phyloP scores from a whole-genome alignment of 1,140 invertebrate genomes.

The Bombus picipes region DNA sequence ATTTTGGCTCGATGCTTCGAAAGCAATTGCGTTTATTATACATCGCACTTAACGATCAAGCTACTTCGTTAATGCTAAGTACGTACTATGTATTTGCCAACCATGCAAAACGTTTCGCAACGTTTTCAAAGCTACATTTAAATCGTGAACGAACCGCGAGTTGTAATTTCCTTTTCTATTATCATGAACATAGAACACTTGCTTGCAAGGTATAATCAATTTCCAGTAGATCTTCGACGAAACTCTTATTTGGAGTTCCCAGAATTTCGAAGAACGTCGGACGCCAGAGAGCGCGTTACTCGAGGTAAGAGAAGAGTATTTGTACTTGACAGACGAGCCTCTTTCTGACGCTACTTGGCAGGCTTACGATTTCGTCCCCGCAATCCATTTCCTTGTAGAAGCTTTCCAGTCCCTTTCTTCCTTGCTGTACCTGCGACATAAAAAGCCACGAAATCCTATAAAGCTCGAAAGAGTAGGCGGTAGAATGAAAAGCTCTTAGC shows the following conservation, averaged over 20 bases:
- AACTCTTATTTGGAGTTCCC: not conserved
- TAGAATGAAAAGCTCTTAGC: conserved; percentile 74
- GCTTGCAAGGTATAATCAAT: not conserved
- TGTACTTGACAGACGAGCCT: conserved; percentile 36
- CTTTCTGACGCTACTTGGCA: conserved; percentile 23
- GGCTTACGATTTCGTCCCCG: conserved; percentile 37
- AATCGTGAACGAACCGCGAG: too few relatives aligned
- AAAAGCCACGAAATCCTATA: conserved; percentile 64
- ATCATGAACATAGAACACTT: not conserved
- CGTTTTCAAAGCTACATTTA: too few relatives aligned
- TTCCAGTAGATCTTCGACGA: too few relatives aligned
- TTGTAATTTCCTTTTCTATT: not conserved
- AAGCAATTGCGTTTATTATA: not conserved
- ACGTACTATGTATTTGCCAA: too few relatives aligned
- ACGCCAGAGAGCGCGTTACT: not conserved
- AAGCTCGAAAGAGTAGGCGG: conserved; percentile 63
- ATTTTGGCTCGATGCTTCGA: not conserved
- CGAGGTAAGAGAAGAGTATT: conserved; percentile 31
- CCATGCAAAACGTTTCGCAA: too few relatives aligned
- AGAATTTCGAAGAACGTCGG: not conserved
- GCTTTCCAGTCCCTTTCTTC: conserved; percentile 17
- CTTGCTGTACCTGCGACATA: not conserved
- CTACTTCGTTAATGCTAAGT: too few relatives aligned
- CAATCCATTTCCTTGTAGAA: conserved; percentile 48
- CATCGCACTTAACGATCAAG: too few relatives aligned